Evolutionary conservation across 2,888 invertebrate species (phyloP).

Genomic region (Hirtodrosophila cameraria): DNA sequence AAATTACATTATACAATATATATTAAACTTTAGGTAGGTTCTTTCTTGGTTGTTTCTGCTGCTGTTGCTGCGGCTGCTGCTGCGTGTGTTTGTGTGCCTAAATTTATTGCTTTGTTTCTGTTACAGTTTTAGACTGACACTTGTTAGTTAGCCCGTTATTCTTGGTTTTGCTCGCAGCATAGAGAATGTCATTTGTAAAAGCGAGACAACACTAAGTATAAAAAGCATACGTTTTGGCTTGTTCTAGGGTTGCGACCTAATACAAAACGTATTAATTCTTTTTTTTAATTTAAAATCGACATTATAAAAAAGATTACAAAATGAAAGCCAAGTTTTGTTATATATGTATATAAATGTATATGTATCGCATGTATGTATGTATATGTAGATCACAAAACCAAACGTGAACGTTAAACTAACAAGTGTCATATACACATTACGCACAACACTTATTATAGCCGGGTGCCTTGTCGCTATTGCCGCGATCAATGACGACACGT

Average conservation of each 20-base stretch:
- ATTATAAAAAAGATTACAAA: too few species aligned
- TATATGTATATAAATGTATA: background rate
- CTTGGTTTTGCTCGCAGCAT: background rate
- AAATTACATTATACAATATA: constrained; percentile 58
- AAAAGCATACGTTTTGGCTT: background rate
- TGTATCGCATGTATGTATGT: constrained; percentile 11
- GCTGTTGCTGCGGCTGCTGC: constrained; percentile 9
- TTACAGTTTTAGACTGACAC: constrained; percentile 44
- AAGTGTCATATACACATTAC: constrained; percentile 70
- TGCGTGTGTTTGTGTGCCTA: constrained; percentile 26
- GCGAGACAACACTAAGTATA: constrained; percentile 21
- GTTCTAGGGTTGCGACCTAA: constrained; percentile 34
- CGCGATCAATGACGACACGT: constrained; percentile 89
- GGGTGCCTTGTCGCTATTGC: constrained; percentile 82
- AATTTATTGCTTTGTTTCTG: constrained; percentile 48
- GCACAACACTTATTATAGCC: constrained; percentile 84
- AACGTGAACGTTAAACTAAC: constrained; percentile 53
- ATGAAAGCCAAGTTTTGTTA: constrained; percentile 37
- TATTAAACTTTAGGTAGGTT: constrained; percentile 73
- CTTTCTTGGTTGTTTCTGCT: constrained; percentile 45
- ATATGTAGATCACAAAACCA: constrained; percentile 55
- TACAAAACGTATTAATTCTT: constrained; percentile 31
- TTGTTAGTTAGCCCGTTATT: constrained; percentile 26
- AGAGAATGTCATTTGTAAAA: constrained; percentile 15
- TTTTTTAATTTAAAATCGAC: constrained; percentile 14